These are phyloP conservation scores for Brachynemurus nebulosus DNA, from an alignment of 2,888 invertebrate genomes.

Conservation along the genomic window DNA sequence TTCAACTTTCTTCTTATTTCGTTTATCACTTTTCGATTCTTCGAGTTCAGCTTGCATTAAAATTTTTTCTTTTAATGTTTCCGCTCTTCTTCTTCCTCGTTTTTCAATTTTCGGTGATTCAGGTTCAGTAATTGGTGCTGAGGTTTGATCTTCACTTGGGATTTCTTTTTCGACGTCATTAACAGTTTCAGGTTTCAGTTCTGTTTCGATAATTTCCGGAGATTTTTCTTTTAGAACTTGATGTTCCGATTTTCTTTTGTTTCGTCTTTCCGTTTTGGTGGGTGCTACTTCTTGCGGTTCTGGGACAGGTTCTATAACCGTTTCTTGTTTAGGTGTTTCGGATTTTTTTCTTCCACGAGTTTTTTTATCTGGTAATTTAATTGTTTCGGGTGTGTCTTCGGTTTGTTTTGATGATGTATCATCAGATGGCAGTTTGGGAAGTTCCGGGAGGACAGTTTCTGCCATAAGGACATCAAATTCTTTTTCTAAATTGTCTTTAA, in stretches of 20 bases:
- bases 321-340: constrained; percentile 3
- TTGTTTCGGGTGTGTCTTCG: constrained; percentile 10
- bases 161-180: constrained; percentile 5
- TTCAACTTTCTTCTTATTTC: constrained; percentile 11
- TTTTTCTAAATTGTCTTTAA: neutral
- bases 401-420: neutral
- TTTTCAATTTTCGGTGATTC: no score
- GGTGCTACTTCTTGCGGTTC: no score
- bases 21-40: constrained; percentile 12
- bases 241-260: constrained; percentile 2
- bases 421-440: neutral
- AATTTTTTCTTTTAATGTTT: constrained; percentile 10
- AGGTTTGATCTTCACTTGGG: no score
- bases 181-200: constrained; percentile 8
- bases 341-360: neutral
- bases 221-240: constrained; percentile 2
- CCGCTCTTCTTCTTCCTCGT: neutral
- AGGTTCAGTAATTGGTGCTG: no score
- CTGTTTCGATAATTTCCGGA: neutral
- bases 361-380: constrained; percentile 9
- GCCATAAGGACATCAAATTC: neutral
- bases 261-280: constrained; percentile 5
- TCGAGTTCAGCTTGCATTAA: constrained; percentile 13
- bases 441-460: neutral
- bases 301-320: neutral